Conservation (phyloP, 1,140 invertebrate genomes). For the Pectinophora gossypiella region DNA sequence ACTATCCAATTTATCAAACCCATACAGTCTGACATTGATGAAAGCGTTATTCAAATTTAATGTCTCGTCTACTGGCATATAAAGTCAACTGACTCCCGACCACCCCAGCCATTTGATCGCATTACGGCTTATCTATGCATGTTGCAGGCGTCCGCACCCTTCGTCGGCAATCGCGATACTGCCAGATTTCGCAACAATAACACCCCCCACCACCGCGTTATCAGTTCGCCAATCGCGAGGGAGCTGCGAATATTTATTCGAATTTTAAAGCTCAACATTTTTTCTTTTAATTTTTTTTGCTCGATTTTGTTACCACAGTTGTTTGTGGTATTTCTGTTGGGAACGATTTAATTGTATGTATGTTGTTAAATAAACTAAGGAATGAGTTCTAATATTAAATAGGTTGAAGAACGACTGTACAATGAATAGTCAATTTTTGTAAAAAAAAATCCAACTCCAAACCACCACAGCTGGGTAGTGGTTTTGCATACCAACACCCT, state of each 20-base stretch:
- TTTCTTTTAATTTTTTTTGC: not conserved
- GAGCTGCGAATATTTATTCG: conserved; percentile 28
- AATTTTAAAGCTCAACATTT: conserved; percentile 42
- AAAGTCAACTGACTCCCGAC: conserved; percentile 51
- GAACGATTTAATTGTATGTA: no score
- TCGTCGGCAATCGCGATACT: conserved; percentile 57
- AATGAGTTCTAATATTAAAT: no score
- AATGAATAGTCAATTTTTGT: no score
- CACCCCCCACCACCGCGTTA: conserved; percentile 41
- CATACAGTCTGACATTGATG: conserved; percentile 4
- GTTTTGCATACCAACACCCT: no score
- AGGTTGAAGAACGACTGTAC: no score
- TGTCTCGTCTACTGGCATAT: conserved; percentile 36
- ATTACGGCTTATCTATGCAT: conserved; percentile 59
- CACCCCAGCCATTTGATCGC: conserved; percentile 34
- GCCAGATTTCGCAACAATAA: conserved; percentile 63
- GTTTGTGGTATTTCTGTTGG: no score
- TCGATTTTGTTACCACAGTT: no score
- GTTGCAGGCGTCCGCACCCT: conserved; percentile 56
- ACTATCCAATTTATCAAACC: not conserved
- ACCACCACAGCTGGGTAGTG: no score
- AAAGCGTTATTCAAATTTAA: conserved; percentile 35
- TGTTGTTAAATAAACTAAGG: no score
- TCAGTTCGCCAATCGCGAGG: conserved; percentile 57
- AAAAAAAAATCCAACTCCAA: no score